Conservation (phyloP, 2,888 invertebrate genomes). For the Polyploca ridens region DNA sequence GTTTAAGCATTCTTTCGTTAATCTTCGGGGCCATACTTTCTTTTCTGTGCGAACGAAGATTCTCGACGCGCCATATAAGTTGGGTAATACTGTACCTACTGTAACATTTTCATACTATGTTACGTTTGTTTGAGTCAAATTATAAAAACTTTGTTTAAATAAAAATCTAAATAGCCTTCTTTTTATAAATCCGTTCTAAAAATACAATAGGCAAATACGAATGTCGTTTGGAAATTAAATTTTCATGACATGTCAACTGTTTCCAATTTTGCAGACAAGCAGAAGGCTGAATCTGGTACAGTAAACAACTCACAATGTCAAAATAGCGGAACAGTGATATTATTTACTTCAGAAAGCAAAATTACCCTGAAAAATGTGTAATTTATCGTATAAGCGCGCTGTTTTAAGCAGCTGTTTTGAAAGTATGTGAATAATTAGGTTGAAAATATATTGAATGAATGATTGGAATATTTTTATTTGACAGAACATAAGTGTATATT, state of each 20-base stretch:
- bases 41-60: no score
- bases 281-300: neutral
- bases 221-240: slow-evolving; percentile 1
- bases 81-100: no score
- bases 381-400: slow-evolving; percentile 18
- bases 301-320: slow-evolving; percentile 32
- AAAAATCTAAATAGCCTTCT: neutral
- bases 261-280: slow-evolving; percentile 6
- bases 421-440: neutral
- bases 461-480: no score
- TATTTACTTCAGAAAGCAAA: slow-evolving; percentile 20
- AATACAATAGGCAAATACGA: neutral
- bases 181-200: neutral
- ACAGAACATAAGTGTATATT: no score
- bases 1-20: no score
- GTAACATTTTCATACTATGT: no score
- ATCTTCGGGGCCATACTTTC: no score
- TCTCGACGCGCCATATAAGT: no score
- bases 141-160: no score
- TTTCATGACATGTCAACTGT: neutral
- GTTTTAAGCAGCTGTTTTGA: slow-evolving; percentile 16
- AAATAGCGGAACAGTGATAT: slow-evolving; percentile 28
- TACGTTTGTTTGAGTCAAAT: no score
- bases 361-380: slow-evolving; percentile 22
- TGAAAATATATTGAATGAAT: no score